phyloP scores from a whole-genome alignment of 92 coral and sea anemone species.

The Phymanthus crucifer region DNA sequence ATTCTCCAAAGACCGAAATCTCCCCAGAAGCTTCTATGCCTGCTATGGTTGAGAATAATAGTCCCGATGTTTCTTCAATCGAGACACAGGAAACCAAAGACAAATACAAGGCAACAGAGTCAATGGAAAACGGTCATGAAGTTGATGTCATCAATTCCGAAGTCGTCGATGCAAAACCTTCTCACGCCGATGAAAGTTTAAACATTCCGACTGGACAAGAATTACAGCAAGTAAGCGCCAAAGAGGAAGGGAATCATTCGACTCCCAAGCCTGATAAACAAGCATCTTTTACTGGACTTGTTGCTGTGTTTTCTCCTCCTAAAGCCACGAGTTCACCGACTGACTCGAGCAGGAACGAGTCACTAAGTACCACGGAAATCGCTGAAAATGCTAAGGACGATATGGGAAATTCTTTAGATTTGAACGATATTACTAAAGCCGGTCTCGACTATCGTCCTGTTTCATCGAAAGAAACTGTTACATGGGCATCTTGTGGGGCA shows the following conservation, averaged over 20 bases:
- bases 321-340: conserved; percentile 15
- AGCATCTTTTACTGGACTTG: conserved; percentile 68
- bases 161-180: conserved; percentile 27
- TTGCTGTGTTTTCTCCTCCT: conserved; percentile 36
- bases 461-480: conserved; percentile 46
- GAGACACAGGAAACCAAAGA: conserved; percentile 17
- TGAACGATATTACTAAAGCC: background rate
- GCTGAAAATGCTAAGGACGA: background rate
- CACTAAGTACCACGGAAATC: conserved; percentile 5
- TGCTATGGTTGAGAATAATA: background rate
- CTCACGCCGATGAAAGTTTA: background rate
- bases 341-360: background rate
- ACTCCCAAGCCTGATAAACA: conserved; percentile 28
- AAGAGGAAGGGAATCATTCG: background rate
- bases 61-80: conserved; percentile 11
- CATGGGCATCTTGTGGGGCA: conserved; percentile 51
- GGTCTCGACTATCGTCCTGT: background rate
- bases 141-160: conserved; percentile 20
- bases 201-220: background rate
- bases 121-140: conserved; percentile 7
- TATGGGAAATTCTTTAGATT: background rate
- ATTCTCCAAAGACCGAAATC: background rate
- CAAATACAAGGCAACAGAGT: background rate
- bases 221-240: background rate
- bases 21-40: background rate